Conservation (phyloP, 2,888 invertebrate genomes). For the Clivina fossor region DNA sequence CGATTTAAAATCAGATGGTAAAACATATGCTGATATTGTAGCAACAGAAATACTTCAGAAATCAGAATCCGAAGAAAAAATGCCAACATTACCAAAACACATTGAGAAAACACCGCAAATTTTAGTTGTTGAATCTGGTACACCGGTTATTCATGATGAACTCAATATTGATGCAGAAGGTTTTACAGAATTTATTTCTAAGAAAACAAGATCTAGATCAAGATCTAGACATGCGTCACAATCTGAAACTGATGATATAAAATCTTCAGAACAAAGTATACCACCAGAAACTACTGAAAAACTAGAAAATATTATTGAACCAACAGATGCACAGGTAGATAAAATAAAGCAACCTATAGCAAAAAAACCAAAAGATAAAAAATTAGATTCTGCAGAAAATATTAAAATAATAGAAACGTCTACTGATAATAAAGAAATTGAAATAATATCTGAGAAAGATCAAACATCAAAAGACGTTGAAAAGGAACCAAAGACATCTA, state of each 20-base stretch:
- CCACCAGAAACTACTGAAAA: background rate
- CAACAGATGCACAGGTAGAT: background rate
- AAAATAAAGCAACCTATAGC: conserved; percentile 10
- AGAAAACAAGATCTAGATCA: conserved; percentile 17
- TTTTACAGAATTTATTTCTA: conserved; percentile 21
- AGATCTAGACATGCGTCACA: conserved; percentile 18
- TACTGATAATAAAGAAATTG: background rate
- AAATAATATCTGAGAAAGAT: too few species aligned
- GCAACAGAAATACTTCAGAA: conserved; percentile 15
- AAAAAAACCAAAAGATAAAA: conserved; percentile 5
- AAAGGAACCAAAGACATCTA: background rate
- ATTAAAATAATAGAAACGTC: background rate
- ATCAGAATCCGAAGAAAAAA: conserved; percentile 12
- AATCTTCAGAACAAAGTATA: conserved; percentile 4
- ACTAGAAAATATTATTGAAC: background rate
- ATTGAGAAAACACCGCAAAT: conserved; percentile 17
- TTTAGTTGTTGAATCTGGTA: conserved; percentile 12
- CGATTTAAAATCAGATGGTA: conserved; percentile 12
- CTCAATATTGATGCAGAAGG: conserved; percentile 24
- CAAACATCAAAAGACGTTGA: too few species aligned
- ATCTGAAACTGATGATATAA: too few species aligned
- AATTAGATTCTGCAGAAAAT: background rate
- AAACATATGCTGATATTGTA: conserved; percentile 22
- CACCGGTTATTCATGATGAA: conserved; percentile 14
- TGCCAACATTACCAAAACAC: too few species aligned